These are phyloP conservation scores for Bagarius yarrelli DNA, from an alignment of 2,113 vertebrate genomes.

Conservation along the genomic window DNA sequence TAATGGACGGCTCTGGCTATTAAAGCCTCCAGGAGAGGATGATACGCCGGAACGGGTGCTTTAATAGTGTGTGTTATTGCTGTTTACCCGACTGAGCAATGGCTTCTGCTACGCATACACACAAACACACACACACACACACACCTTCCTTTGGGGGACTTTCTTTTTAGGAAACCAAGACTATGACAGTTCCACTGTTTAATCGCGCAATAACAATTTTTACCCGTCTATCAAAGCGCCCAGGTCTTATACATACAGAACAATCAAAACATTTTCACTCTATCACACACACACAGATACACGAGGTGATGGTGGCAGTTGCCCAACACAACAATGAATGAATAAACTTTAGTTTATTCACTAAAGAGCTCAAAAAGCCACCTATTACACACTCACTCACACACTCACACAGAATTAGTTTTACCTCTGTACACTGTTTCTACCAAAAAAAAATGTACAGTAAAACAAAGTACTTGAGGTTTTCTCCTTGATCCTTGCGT, in stretches of 20 bases:
- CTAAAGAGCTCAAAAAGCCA: no score
- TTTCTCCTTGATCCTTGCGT: no score
- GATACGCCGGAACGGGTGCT: conserved; percentile 10
- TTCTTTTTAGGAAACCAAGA: background rate
- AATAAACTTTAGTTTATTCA: no score
- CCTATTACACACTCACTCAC: no score
- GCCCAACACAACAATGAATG: no score
- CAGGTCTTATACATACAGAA: background rate
- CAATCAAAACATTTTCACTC: background rate
- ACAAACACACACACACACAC: conserved; percentile 14
- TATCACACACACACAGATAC: background rate
- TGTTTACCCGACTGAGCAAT: conserved; percentile 8
- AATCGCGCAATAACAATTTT: background rate
- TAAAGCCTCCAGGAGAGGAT: conserved; percentile 22
- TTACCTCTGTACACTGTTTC: no score
- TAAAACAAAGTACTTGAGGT: no score
- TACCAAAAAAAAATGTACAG: no score
- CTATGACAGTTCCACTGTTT: background rate
- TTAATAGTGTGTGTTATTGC: conserved; percentile 35
- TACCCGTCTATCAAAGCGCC: background rate
- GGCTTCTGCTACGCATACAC: conserved; percentile 9
- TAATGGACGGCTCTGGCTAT: conserved; percentile 4
- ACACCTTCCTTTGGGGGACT: background rate
- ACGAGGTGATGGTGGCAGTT: no score
- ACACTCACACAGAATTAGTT: no score